A percentile compares a stretch with the other conserved stretches of the same genome.
These are phyloP conservation scores for Leucoraja erinaceus DNA, from an alignment of 2,113 vertebrate species.

Conservation along the genomic window DNA sequence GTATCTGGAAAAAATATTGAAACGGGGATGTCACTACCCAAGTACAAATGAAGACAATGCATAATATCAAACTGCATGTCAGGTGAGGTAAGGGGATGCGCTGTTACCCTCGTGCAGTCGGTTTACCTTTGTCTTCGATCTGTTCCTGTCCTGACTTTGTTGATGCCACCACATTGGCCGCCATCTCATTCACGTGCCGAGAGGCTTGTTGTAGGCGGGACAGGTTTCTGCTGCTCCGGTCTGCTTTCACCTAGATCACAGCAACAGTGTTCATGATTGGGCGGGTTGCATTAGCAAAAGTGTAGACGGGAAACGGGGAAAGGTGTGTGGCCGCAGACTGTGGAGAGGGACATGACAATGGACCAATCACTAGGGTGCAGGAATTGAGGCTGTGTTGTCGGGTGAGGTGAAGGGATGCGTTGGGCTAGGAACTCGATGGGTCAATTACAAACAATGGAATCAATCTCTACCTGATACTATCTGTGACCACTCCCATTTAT, in stretches of 20 bases:
- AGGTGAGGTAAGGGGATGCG: no score
- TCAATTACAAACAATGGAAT: not conserved
- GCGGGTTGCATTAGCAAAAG: no score
- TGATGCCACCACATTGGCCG: constrained; percentile 83
- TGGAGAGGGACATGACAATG: not conserved
- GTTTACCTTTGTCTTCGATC: constrained; percentile 78
- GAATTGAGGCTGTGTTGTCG: not conserved
- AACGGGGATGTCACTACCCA: not conserved
- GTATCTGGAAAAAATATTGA: constrained; percentile 61
- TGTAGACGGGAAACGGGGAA: not conserved
- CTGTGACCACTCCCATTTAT: not conserved
- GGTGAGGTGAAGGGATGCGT: not conserved
- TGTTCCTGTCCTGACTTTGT: constrained; percentile 83
- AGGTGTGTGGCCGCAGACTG: not conserved
- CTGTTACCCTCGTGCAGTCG: no score
- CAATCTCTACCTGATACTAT: not conserved
- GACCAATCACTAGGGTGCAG: not conserved
- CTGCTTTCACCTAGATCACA: constrained; percentile 77
- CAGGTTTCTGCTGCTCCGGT: constrained; percentile 73
- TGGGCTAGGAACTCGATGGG: not conserved
- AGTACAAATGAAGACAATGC: not conserved
- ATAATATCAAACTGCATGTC: no score
- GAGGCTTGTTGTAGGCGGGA: constrained; percentile 82
- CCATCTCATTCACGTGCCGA: constrained; percentile 81
- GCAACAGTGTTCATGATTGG: not conserved